Conservation (phyloP, 2,888 invertebrate species). For the Biston betularia region DNA sequence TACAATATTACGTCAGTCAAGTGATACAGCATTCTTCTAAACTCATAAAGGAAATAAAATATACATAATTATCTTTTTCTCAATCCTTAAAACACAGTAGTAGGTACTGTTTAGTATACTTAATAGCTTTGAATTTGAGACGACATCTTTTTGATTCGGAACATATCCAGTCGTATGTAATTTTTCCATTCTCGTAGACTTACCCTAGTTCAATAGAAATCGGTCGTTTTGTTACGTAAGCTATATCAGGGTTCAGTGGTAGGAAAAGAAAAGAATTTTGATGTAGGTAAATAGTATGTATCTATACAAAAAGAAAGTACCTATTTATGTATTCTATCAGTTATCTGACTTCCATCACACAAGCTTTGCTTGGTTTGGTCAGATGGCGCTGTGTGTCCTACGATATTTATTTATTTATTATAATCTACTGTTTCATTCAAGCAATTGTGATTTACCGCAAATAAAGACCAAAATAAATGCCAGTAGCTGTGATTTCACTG, state of each 20-base stretch:
- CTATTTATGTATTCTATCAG: too few relatives aligned
- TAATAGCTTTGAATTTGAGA: background rate
- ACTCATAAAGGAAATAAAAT: conserved; percentile 1
- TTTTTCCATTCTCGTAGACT: background rate
- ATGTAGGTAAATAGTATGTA: too few relatives aligned
- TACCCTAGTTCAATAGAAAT: conserved; percentile 7
- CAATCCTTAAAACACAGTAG: conserved; percentile 6
- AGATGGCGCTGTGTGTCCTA: too few relatives aligned
- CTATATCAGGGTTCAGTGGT: conserved; percentile 4
- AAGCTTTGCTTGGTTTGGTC: too few relatives aligned
- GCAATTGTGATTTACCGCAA: too few relatives aligned
- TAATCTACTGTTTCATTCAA: too few relatives aligned
- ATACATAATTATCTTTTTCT: background rate
- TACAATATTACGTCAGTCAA: background rate
- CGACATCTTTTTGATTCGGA: background rate
- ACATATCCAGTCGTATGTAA: too few relatives aligned
- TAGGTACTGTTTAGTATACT: too few relatives aligned
- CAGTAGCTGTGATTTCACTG: too few relatives aligned
- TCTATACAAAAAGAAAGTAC: too few relatives aligned
- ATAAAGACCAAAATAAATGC: too few relatives aligned
- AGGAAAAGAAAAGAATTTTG: background rate
- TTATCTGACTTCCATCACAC: background rate
- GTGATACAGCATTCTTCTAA: conserved; percentile 4
- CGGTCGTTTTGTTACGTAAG: background rate
- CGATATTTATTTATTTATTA: too few relatives aligned